These are phyloP conservation scores for Squalus acanthias DNA, from an alignment of 2,797 vertebrate genomes.

Conservation along the genomic window DNA sequence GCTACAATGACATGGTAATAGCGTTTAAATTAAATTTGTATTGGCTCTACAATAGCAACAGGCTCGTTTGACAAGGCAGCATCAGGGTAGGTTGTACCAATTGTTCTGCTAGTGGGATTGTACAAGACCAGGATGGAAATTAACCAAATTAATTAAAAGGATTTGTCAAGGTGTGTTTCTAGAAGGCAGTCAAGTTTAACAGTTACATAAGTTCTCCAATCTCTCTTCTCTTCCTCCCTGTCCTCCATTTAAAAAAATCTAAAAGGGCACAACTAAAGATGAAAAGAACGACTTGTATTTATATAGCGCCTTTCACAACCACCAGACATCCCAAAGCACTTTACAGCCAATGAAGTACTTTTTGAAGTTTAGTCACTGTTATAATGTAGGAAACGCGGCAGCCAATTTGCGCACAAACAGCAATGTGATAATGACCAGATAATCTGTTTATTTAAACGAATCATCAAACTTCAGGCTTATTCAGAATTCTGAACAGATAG, in stretches of 20 bases:
- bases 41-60: background rate
- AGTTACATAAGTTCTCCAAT: background rate
- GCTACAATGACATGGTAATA: background rate
- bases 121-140: background rate
- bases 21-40: slow-evolving; percentile 2
- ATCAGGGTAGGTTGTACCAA: background rate
- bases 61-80: background rate
- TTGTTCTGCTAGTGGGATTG: background rate
- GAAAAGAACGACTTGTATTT: too few species aligned
- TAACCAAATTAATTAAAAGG: slow-evolving; percentile 6
- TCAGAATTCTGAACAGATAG: background rate
- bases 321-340: too few species aligned
- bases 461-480: slow-evolving; percentile 10
- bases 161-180: background rate
- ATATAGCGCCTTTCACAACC: too few species aligned
- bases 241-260: background rate
- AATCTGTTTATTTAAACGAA: background rate
- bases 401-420: too few species aligned
- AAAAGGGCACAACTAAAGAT: background rate
- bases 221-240: background rate
- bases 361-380: too few species aligned
- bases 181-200: background rate
- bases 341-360: too few species aligned
- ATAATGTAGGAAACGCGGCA: too few species aligned
- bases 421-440: too few species aligned